phyloP scores from a whole-genome alignment of 2,113 vertebrate species.

The Menidia beryllina region DNA sequence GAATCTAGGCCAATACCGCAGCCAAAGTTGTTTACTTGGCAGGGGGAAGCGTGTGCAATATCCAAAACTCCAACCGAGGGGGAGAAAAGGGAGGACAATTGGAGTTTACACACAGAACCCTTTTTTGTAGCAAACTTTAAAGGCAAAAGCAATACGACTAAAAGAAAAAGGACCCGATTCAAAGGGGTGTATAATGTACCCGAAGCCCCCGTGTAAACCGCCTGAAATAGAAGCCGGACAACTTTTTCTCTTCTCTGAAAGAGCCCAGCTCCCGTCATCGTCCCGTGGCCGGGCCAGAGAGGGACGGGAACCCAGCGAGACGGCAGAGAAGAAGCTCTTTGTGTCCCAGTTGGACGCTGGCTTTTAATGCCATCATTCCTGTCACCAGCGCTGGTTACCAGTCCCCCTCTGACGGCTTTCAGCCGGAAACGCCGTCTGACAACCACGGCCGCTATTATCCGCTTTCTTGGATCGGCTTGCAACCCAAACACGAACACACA shows the following conservation, averaged over 20 bases:
- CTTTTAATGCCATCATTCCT: conserved; percentile 53
- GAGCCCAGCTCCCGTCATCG: conserved; percentile 13
- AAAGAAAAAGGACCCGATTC: conserved; percentile 28
- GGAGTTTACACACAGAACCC: conserved; percentile 65
- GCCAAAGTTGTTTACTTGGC: conserved; percentile 78
- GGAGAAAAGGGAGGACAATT: conserved; percentile 62
- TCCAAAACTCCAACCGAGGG: conserved; percentile 70
- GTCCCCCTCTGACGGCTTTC: conserved; percentile 63
- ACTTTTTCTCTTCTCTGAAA: neutral
- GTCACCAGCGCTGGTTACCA: conserved; percentile 51
- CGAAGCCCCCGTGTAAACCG: neutral
- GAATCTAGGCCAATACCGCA: conserved; percentile 71
- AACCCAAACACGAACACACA: conserved; percentile 45
- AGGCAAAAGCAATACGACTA: conserved; percentile 56
- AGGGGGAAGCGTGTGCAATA: conserved; percentile 51
- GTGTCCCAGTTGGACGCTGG: conserved; percentile 70
- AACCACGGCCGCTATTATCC: conserved; percentile 71
- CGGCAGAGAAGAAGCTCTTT: conserved; percentile 71
- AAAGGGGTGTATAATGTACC: conserved; percentile 13
- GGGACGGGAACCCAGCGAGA: conserved; percentile 41
- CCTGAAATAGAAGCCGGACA: conserved; percentile 5
- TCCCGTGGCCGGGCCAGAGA: conserved; percentile 37
- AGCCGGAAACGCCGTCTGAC: conserved; percentile 77
- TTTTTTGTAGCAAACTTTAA: conserved; percentile 64
- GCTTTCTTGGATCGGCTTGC: conserved; percentile 52